Base-by-base conservation (phyloP, 2,888 invertebrate species). In the Smittia aterrima region DNA sequence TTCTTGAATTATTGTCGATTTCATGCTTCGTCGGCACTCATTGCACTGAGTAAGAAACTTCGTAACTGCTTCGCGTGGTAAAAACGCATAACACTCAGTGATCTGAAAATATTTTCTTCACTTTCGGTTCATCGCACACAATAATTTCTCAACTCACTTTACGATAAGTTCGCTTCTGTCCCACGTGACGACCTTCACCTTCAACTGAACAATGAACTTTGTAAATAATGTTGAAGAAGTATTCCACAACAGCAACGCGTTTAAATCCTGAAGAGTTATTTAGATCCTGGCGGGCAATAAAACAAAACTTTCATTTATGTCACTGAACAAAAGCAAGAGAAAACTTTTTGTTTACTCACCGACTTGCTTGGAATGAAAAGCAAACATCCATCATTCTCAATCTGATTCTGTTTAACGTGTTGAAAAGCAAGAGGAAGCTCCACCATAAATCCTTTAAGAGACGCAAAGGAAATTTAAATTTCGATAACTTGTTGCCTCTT, bases 141-240 rank as follows among this genome's bases (percentile, higher is more conserved):
- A n/a, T 22, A 58, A 6, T 18, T 1, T 27, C 13, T 54, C n/a
- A 18, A 32, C 53, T 27, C 85, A 97, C 97, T 81, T 96, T 96
- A 86, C 95, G 88, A 84, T 97, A 97, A 0, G 97, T 97, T 77
- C 96, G 87, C 82, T 97, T 97, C 82, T 97, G 97, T 53, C 97
- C 97, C n/a, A 96, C 96, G 81, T 97, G 97, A 83, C 95, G 95
- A 75, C 96, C 95, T 71, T 91, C 91, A 77, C 94, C 87, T 82
- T 96, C 95, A 79, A 95, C 87, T 80, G 95, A 96, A 74, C 97
- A 96, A 82, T 97, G 97, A 16, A 97, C 95, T 70, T 92, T 92
- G 84, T 96, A 96, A 80, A 97, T 97, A 77, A 97, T 97, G 81
- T 96, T 93, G 82, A 96, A 97, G 85, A 97, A 97, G 81, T 96